Percentiles rank a stretch among this genome's conserved stretches.
These are phyloP conservation scores for Actias luna DNA, from an alignment of 2,888 invertebrate genomes.

Conservation along the genomic window DNA sequence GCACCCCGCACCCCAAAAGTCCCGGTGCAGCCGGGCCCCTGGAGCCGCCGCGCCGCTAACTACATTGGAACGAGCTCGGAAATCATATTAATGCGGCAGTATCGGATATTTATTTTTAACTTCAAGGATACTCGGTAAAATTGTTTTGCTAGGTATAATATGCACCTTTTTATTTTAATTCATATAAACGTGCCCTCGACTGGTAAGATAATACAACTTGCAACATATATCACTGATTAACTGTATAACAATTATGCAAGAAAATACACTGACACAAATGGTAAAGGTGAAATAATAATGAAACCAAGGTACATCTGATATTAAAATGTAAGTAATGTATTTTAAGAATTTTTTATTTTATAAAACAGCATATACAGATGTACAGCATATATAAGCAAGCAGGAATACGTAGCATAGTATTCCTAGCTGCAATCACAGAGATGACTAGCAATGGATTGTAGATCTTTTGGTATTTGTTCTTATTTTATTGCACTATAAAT, in stretches of 20 bases:
- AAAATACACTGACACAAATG: background rate
- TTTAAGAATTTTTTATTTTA: too few relatives aligned
- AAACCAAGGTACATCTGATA: too few relatives aligned
- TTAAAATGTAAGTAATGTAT: too few relatives aligned
- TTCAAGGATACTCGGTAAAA: conserved; percentile 22
- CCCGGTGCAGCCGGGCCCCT: conserved; percentile 29
- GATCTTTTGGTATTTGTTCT: too few relatives aligned
- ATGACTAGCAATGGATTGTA: too few relatives aligned
- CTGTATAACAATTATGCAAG: background rate
- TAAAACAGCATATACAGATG: too few relatives aligned
- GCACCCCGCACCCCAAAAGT: conserved; percentile 42
- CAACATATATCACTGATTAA: background rate
- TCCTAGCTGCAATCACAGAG: too few relatives aligned
- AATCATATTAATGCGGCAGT: conserved; percentile 37
- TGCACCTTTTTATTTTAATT: background rate
- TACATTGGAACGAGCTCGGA: conserved; percentile 29
- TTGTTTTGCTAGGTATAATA: background rate
- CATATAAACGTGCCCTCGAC: background rate
- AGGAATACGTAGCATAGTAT: too few relatives aligned
- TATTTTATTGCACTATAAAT: too few relatives aligned
- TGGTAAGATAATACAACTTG: background rate
- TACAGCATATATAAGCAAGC: too few relatives aligned
- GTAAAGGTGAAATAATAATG: background rate
- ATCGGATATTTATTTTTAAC: conserved; percentile 44
- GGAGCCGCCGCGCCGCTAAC: conserved; percentile 30